These are phyloP conservation scores for Colletes latitarsis DNA, from an alignment of 1,140 invertebrate species.

Conservation along the genomic window DNA sequence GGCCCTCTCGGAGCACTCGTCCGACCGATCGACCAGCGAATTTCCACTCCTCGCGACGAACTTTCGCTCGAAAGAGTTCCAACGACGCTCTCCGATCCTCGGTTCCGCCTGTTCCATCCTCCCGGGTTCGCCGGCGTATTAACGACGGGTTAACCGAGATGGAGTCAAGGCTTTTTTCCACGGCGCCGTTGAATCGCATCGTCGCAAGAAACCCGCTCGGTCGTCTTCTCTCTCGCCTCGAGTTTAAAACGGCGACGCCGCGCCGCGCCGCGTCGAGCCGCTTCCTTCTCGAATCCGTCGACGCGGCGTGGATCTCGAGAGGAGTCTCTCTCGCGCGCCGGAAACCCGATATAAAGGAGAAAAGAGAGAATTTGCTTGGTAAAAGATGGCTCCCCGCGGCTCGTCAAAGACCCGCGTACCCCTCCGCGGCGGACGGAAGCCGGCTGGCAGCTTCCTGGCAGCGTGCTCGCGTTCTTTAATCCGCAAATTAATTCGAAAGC, in stretches of 20 bases:
- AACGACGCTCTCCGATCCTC: conserved; percentile 14
- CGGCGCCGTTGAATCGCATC: too few relatives aligned
- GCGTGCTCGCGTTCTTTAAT: neutral
- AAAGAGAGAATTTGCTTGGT: neutral
- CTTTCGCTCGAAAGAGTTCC: conserved; percentile 30
- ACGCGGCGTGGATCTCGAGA: neutral
- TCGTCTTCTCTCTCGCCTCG: neutral
- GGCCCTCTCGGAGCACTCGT: neutral
- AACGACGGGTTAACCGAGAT: conserved; percentile 29
- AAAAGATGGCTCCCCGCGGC: neutral
- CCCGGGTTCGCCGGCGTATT: neutral
- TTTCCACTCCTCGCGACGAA: conserved; percentile 28
- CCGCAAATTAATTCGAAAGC: conserved; percentile 7
- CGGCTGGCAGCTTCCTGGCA: neutral
- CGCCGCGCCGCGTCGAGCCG: neutral
- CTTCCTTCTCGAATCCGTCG: neutral
- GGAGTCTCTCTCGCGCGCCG: neutral
- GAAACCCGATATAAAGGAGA: neutral
- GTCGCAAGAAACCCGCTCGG: too few relatives aligned
- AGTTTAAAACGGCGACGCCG: neutral
- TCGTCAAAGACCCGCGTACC: neutral
- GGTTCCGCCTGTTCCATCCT: neutral
- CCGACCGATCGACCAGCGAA: conserved; percentile 25
- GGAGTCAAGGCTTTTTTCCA: neutral
- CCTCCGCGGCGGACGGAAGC: neutral